Conservation (phyloP, 2,113 vertebrate species). For the Recurvirostra avosetta region DNA sequence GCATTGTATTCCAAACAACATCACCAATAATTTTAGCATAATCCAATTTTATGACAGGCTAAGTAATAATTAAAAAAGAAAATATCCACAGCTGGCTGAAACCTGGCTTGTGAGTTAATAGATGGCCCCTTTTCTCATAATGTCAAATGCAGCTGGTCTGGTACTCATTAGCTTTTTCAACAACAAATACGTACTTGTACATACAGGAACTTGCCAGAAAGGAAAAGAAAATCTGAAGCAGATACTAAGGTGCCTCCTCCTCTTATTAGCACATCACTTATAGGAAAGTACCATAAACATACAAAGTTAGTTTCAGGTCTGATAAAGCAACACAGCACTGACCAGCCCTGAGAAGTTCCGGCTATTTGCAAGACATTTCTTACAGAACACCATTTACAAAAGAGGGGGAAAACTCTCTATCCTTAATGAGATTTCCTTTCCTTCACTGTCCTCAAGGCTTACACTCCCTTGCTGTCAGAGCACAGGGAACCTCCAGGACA, state of each 20-base stretch:
- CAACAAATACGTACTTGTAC: background rate
- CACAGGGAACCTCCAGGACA: constrained; percentile 19
- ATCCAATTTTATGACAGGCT: constrained; percentile 44
- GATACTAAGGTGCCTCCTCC: background rate
- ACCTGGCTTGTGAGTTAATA: constrained; percentile 10
- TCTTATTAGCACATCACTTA: background rate
- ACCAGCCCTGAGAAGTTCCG: background rate
- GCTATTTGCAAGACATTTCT: background rate
- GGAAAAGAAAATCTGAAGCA: constrained; percentile 5
- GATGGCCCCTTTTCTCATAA: constrained; percentile 32
- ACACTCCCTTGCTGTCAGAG: background rate
- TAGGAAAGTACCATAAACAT: background rate
- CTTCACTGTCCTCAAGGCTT: background rate
- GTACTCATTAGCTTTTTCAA: constrained; percentile 55
- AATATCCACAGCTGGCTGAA: constrained; percentile 50
- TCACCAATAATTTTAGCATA: constrained; percentile 14
- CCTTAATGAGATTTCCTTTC: constrained; percentile 33
- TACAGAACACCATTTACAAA: background rate
- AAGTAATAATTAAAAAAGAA: constrained; percentile 42
- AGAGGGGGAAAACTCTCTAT: background rate
- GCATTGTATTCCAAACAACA: background rate
- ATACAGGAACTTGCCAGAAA: constrained; percentile 25
- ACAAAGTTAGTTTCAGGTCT: background rate
- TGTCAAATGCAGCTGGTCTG: constrained; percentile 49
- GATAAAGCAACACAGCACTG: background rate